Conservation (phyloP, 2,888 invertebrate species). For the Dicycla oo region DNA sequence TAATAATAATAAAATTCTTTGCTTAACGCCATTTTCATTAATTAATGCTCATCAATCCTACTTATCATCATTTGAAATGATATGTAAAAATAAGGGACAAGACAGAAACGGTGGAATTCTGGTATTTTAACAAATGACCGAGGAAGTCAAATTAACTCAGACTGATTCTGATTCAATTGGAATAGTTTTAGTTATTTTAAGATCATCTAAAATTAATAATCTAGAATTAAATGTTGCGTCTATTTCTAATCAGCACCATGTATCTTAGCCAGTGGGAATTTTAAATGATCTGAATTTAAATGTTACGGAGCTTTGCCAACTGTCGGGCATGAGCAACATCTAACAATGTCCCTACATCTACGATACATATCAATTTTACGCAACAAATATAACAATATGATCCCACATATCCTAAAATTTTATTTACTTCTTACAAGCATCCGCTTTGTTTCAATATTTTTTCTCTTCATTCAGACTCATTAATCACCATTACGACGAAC, state of each 20-base stretch:
- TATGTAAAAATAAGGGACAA: not conserved
- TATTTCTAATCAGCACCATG: slow-evolving; percentile 74
- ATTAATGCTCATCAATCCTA: not conserved
- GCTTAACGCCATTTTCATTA: not conserved
- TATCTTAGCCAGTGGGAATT: slow-evolving; percentile 73
- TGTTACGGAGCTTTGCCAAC: slow-evolving; percentile 83
- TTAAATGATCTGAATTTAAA: slow-evolving; percentile 79
- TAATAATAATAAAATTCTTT: not conserved
- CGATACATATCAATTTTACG: slow-evolving; percentile 66
- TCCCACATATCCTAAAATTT: not conserved
- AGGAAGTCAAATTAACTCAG: not conserved
- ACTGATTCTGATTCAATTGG: not conserved
- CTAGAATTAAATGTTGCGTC: slow-evolving; percentile 73
- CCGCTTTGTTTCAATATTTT: not conserved
- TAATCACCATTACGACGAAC: not conserved
- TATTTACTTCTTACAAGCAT: not conserved
- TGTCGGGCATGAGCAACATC: slow-evolving; percentile 74
- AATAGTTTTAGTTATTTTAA: slow-evolving; percentile 12
- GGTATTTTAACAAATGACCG: not conserved
- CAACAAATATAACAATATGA: slow-evolving; percentile 53
- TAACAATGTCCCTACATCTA: slow-evolving; percentile 74
- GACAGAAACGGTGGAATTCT: not conserved
- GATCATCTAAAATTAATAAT: slow-evolving; percentile 54
- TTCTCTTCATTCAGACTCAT: not conserved
- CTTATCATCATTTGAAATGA: not conserved